phyloP scores from a whole-genome alignment of 2,797 vertebrate species.

The Pyrocephalus nanus region DNA sequence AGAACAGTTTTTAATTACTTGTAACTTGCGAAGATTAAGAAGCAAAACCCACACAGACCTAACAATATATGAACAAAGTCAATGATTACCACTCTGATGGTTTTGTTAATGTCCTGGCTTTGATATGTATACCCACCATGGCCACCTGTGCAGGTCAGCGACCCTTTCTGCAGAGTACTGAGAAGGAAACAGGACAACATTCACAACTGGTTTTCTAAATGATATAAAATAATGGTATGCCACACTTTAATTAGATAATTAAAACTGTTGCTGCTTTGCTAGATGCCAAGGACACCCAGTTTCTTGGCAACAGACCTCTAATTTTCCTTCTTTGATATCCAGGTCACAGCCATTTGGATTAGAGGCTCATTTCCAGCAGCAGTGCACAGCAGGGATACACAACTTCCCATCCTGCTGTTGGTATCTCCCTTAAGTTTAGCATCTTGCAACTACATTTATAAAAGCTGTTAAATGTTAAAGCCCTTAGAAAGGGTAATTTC shows the following conservation, averaged over 20 bases:
- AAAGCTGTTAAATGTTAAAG: background rate
- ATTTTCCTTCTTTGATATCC: conserved; percentile 56
- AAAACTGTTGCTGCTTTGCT: conserved; percentile 44
- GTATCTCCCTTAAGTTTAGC: background rate
- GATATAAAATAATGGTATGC: background rate
- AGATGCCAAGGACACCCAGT: conserved; percentile 60
- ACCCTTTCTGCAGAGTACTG: background rate
- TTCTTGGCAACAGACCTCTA: conserved; percentile 51
- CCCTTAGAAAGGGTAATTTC: background rate
- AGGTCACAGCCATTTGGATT: conserved; percentile 47
- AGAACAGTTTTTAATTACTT: background rate
- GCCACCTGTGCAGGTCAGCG: background rate
- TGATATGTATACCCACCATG: rapidly evolving
- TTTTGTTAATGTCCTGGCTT: background rate
- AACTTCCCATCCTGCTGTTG: background rate
- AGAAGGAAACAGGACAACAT: background rate
- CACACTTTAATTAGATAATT: conserved; percentile 50
- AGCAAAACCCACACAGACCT: background rate
- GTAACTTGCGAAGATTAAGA: background rate
- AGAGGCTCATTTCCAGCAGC: conserved; percentile 28
- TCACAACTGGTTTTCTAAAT: background rate
- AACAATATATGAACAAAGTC: background rate
- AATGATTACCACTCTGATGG: background rate
- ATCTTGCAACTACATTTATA: background rate
- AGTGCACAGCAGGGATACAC: background rate